Evolutionary conservation across 2,113 vertebrate genomes (phyloP), one percentile per base, ranked within the genome.

Genomic region (Gobio gobio): DNA sequence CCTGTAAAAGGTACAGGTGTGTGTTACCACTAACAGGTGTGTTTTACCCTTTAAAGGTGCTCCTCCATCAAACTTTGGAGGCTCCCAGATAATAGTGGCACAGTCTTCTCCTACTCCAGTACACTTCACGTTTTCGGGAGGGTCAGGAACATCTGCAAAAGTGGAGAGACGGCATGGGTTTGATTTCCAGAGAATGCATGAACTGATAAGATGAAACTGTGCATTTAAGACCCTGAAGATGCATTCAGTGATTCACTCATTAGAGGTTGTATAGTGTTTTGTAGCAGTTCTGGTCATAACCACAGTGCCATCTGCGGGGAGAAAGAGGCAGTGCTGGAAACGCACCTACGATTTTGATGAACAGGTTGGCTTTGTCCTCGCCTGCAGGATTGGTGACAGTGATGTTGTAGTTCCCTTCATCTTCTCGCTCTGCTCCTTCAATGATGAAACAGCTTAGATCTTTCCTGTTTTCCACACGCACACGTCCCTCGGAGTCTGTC

Each of bases 311-410:
- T 18, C 61, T 63, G 61, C 61, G 43, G 68, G 36, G 22, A n/a
- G 9, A 72, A n/a, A 72, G 77, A 45, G 22, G 7, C 18, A 18
- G 1, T 40, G 29, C 79, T 5, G 26, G 63, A 66, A 24, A 89
- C 94, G 83, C 51, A 97, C 97, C 97, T 10, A 98, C 96, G 73
- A 98, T 96, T 88, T 95, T 95, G 75, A 98, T 12, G 78, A 94
- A 91, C 85, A 98, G 87, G 74, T 92, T 70, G 20, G 96, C 96
- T 80, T 95, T 93, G 20, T 98, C 97, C 82, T 98, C 96, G 78
- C 97, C 97, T 0, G 72, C 90, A 0, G 96, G 96, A 87, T 98
- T 98, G 85, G 93, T 92, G 29, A 98, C 96, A 66, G 91, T 92
- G 88, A 98, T 97, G 81, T 85, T 94, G 90, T 98, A 98, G 40